Evolutionary conservation across 2,888 invertebrate species (phyloP), one percentile per base, ranked within the genome.

Genomic region (Prionchulus punctatus): DNA sequence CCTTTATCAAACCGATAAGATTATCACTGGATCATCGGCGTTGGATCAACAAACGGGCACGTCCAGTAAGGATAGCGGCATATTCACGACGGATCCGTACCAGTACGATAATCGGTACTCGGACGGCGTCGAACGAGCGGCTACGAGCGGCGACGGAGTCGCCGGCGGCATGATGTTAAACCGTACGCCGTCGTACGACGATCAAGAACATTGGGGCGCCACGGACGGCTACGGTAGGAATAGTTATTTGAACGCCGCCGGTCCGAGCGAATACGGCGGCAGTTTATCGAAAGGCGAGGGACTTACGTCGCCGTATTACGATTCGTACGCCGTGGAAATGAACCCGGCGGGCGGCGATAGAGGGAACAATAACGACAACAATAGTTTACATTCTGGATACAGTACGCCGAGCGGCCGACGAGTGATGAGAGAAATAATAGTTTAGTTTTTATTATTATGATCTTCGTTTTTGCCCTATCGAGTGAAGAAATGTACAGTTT

Each of bases 351-450:
- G 50, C 7, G 47, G 27, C 28, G 45, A 23, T 7, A 45, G 47
- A 7, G 47, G 47, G n/a, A 12, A 52, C 2, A 3, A 18, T 12
- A 12, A 23, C 28, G 54, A 54, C 28, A 28, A 21, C 25, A 27
- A 25, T 18, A 48, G 49, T n/a, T 26, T 55, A 2, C 27, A 55
- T 25, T 49, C 48, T 12, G 47, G 50, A 21, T 55, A 55, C 28
- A 54, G 50, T 18, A 55, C 49, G n/a, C 55, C 55, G 21, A 48
- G 31, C 27, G 26, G 27, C 21, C 51, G 51, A 21, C 49, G 55
- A 21, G 55, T 55, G 3, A 55, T 55, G 15, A 47, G 50, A 49
- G 55, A 55, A 36, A 55, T 55, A 54, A 55, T 55, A 30, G 55
- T 55, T n/a, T 55, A 47, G n/a, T n/a, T n/a, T n/a, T n/a, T n/a